phyloP scores from a whole-genome alignment of 2,888 invertebrate species.

The Eilema griseolum region DNA sequence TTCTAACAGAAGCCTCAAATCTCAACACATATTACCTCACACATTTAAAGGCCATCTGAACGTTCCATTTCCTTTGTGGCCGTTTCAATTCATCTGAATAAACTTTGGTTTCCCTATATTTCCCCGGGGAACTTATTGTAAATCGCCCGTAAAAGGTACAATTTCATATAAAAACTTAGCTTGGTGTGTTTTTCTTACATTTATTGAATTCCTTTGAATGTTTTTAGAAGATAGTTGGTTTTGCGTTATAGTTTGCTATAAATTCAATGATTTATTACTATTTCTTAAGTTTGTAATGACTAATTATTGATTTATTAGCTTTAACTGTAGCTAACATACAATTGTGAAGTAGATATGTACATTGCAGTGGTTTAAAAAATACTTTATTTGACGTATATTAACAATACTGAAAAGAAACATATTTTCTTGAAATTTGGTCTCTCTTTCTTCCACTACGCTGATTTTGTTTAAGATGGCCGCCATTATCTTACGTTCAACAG shows the following conservation, averaged over 20 bases:
- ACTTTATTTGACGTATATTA: no score
- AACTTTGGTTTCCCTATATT: conserved; percentile 31
- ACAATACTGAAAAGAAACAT: no score
- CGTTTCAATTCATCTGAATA: conserved; percentile 35
- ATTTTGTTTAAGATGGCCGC: no score
- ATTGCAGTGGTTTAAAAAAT: no score
- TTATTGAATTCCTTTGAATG: conserved; percentile 1
- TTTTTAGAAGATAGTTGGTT: background rate
- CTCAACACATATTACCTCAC: background rate
- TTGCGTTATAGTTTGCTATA: background rate
- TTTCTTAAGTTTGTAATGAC: no score
- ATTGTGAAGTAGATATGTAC: no score
- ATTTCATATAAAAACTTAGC: conserved; percentile 16
- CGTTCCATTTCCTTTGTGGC: conserved; percentile 15
- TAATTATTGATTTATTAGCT: no score
- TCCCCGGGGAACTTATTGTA: conserved; percentile 31
- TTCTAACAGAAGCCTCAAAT: background rate
- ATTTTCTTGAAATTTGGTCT: no score
- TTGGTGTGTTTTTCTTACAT: background rate
- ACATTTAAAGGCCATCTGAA: conserved; percentile 2
- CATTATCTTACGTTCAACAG: no score
- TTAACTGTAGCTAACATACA: no score
- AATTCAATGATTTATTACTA: no score
- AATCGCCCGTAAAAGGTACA: conserved; percentile 17
- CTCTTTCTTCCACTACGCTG: no score